Evolutionary conservation across 2,888 invertebrate species (phyloP).

Genomic region (Hipparchia sbordonii): DNA sequence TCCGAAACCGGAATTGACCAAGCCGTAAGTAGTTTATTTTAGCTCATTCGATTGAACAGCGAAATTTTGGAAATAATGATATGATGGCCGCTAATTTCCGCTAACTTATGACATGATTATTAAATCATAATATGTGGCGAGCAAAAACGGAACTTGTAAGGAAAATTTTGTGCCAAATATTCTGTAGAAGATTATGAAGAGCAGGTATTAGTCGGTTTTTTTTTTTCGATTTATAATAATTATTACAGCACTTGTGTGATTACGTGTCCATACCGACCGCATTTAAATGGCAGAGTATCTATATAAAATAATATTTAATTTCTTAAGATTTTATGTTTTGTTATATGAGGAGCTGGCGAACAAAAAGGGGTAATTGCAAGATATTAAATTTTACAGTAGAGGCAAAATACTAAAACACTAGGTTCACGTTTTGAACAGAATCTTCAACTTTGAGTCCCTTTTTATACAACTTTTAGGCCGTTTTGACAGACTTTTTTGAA

Average conservation of each 20-base stretch:
- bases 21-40: slow-evolving; percentile 57
- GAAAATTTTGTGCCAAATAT: slow-evolving; percentile 76
- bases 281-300: slow-evolving; percentile 19
- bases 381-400: no score
- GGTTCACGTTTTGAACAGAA: no score
- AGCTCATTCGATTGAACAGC: slow-evolving; percentile 37
- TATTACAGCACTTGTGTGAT: slow-evolving; percentile 1
- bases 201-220: slow-evolving; percentile 39
- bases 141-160: slow-evolving; percentile 5
- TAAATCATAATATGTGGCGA: not conserved
- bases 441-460: no score
- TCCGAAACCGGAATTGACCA: slow-evolving; percentile 60
- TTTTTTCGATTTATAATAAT: slow-evolving; percentile 2
- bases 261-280: slow-evolving; percentile 25
- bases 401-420: no score
- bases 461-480: no score
- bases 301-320: no score
- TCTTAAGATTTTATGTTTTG: not conserved
- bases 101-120: not conserved
- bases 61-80: slow-evolving; percentile 24
- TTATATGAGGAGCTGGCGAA: no score
- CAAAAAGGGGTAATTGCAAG: no score
- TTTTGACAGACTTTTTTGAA: no score
- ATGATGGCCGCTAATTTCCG: slow-evolving; percentile 26
- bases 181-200: slow-evolving; percentile 66